A percentile compares a stretch with the other conserved stretches of the same genome.
These are phyloP conservation scores for Aplodontia rufa DNA, from an alignment of 2,113 vertebrate species.

Conservation along the genomic window DNA sequence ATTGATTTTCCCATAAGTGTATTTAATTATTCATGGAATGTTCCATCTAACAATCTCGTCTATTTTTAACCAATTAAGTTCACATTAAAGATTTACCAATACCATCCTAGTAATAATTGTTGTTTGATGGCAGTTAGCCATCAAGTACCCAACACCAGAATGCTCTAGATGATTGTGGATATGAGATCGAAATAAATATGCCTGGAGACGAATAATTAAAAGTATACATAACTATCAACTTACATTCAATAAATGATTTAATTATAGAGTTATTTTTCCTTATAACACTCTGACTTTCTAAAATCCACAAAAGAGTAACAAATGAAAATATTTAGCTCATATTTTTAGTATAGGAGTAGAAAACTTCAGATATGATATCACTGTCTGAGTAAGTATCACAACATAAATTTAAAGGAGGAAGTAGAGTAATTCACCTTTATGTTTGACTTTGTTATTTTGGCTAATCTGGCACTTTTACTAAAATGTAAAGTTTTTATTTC, in stretches of 20 bases:
- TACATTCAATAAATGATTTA: neutral
- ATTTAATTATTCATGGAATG: constrained; percentile 76
- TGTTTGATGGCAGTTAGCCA: constrained; percentile 53
- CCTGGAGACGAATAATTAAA: neutral
- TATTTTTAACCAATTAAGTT: constrained; percentile 78
- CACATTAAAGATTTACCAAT: constrained; percentile 70
- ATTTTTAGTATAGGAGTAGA: neutral
- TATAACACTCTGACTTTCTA: neutral
- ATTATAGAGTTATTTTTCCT: neutral
- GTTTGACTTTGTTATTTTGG: neutral
- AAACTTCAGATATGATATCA: neutral
- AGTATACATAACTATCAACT: neutral
- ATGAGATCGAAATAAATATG: neutral
- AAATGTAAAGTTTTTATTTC: neutral
- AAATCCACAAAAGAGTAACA: neutral
- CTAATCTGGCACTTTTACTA: neutral
- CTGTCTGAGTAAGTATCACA: neutral
- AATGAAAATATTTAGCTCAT: neutral
- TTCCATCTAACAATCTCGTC: constrained; percentile 68
- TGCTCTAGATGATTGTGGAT: neutral
- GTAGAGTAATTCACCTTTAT: neutral
- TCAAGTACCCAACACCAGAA: neutral
- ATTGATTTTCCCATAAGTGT: constrained; percentile 74
- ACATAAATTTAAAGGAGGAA: neutral
- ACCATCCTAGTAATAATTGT: constrained; percentile 59